Conservation (phyloP, 2,113 vertebrate genomes). For the Epinephelus cyanopodus region DNA sequence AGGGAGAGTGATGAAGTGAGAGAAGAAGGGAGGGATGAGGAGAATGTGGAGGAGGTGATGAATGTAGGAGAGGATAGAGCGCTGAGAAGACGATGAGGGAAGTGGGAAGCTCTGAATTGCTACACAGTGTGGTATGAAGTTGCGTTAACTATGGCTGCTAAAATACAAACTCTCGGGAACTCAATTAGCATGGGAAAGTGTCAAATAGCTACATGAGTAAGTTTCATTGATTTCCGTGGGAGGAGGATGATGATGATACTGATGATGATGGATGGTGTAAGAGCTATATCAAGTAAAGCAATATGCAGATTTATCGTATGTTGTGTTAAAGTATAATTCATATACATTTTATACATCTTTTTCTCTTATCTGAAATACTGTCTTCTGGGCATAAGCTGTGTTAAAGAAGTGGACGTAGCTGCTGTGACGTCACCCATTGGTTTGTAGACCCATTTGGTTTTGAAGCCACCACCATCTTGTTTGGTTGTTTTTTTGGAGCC, state of each 20-base stretch:
- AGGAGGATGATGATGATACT: neutral
- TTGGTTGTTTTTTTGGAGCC: too few species aligned
- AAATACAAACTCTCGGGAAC: slow-evolving; percentile 8
- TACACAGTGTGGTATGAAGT: slow-evolving; percentile 27
- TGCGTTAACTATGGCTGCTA: slow-evolving; percentile 2
- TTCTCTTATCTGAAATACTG: neutral
- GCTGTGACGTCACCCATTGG: too few species aligned
- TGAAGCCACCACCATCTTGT: too few species aligned
- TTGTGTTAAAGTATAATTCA: neutral
- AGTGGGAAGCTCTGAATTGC: slow-evolving; percentile 55
- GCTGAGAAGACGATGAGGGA: slow-evolving; percentile 41
- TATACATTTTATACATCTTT: neutral
- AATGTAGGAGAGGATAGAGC: slow-evolving; percentile 56
- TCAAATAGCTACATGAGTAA: slow-evolving; percentile 3
- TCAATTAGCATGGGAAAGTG: neutral
- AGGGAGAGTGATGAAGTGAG: slow-evolving; percentile 52
- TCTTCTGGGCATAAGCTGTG: neutral
- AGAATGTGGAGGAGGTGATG: slow-evolving; percentile 67
- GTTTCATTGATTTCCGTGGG: neutral
- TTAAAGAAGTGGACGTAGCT: too few species aligned
- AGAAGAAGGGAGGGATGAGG: slow-evolving; percentile 46
- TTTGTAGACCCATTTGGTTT: too few species aligned
- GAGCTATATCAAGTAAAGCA: neutral
- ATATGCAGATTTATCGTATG: neutral
- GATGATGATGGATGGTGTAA: slow-evolving; percentile 2